Evolutionary conservation across 2,113 vertebrate genomes (phyloP).

Genomic region (Aptenodytes forsteri): DNA sequence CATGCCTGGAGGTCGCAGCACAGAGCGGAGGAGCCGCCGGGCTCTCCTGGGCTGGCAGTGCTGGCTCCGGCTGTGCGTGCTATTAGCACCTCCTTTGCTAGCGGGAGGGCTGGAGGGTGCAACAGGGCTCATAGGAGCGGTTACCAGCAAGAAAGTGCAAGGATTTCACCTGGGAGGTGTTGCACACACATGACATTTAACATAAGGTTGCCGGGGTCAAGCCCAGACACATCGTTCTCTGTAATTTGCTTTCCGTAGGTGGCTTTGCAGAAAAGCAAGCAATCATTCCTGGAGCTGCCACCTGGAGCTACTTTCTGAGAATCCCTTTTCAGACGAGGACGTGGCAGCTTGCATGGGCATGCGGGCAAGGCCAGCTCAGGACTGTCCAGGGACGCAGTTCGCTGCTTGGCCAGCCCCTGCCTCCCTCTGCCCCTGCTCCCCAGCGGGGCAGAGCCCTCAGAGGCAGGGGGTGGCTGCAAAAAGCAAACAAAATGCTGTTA

Average conservation of each 20-base stretch:
- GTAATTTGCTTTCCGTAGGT: not conserved
- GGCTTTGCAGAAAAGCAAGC: not conserved
- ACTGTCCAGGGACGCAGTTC: not conserved
- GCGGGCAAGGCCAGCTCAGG: not conserved
- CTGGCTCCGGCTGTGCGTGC: not conserved
- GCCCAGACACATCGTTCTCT: not conserved
- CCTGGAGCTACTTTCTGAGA: not conserved
- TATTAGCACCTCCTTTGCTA: not conserved
- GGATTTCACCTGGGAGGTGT: not conserved
- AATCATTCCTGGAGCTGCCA: not conserved
- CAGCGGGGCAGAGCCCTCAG: not conserved
- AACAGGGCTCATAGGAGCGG: not conserved
- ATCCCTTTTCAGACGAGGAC: not conserved
- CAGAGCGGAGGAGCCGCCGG: rapidly evolving
- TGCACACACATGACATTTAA: not conserved
- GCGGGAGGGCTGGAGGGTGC: not conserved
- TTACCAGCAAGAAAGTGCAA: not conserved
- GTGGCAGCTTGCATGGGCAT: rapidly evolving
- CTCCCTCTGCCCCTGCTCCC: not conserved
- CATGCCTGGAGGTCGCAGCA: not conserved
- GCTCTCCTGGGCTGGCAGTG: not conserved
- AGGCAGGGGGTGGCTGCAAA: not conserved
- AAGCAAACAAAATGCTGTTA: not conserved
- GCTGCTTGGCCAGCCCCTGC: not conserved
- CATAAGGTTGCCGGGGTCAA: not conserved